phyloP scores from a whole-genome alignment of 1,140 invertebrate species.

The Calephelis virginiensis region DNA sequence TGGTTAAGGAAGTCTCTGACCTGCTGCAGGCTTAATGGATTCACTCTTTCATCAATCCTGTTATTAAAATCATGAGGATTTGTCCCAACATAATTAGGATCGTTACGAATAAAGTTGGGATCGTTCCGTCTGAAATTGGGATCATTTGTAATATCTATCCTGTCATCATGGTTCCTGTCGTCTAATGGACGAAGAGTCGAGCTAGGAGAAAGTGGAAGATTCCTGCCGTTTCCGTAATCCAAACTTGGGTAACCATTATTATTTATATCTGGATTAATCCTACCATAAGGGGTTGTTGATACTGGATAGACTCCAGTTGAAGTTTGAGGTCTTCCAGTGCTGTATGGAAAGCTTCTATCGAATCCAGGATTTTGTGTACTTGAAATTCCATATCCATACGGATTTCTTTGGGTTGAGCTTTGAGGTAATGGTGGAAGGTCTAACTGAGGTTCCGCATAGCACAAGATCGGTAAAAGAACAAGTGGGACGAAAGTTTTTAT shows the following conservation, averaged over 20 bases:
- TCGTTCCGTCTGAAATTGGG: slow-evolving; percentile 68
- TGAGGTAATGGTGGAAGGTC: slow-evolving; percentile 78
- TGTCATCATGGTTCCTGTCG: slow-evolving; percentile 56
- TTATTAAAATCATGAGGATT: slow-evolving; percentile 63
- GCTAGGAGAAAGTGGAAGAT: slow-evolving; percentile 33
- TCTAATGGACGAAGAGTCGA: slow-evolving; percentile 59
- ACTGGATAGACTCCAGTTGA: slow-evolving; percentile 57
- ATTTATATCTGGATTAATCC: slow-evolving; percentile 71
- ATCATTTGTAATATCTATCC: slow-evolving; percentile 66
- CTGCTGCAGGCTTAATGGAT: slow-evolving; percentile 57
- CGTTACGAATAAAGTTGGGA: slow-evolving; percentile 61
- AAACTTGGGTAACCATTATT: slow-evolving; percentile 68
- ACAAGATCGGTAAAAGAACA: slow-evolving; percentile 41
- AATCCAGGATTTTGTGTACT: slow-evolving; percentile 63
- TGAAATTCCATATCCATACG: slow-evolving; percentile 54
- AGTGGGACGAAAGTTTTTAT: slow-evolving; percentile 45
- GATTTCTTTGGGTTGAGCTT: slow-evolving; percentile 63
- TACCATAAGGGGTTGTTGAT: slow-evolving; percentile 60
- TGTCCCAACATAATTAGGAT: slow-evolving; percentile 60
- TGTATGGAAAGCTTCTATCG: slow-evolving; percentile 63
- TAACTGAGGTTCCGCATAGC: slow-evolving; percentile 67
- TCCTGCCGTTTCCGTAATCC: slow-evolving; percentile 51
- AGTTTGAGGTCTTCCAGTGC: slow-evolving; percentile 48
- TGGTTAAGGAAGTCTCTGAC: slow-evolving; percentile 80
- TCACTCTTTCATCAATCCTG: slow-evolving; percentile 56